A percentile compares a stretch with the other conserved stretches of the same genome.
Conservation (phyloP, 2,888 invertebrate species). For the Lagria hirta region DNA sequence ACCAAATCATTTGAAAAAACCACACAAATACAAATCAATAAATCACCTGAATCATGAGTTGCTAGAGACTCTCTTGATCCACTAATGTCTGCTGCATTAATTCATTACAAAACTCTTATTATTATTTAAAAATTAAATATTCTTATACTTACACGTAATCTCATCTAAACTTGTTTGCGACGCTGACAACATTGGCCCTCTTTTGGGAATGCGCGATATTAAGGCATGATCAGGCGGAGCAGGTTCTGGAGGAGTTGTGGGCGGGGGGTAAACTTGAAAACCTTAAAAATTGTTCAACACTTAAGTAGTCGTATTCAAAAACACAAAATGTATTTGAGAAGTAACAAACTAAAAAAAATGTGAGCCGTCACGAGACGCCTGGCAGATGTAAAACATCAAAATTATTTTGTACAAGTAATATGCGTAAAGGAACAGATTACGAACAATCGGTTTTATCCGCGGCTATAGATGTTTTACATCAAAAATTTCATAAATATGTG, state of each 20-base stretch:
- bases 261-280: conserved; percentile 81
- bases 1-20: conserved; percentile 9
- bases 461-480: too few relatives aligned
- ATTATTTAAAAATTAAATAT: conserved; percentile 7
- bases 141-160: conserved; percentile 63
- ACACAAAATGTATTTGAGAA: too few relatives aligned
- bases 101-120: conserved; percentile 17
- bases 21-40: conserved; percentile 22
- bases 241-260: conserved; percentile 82
- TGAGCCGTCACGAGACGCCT: too few relatives aligned
- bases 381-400: too few relatives aligned
- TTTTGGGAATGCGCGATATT: conserved; percentile 56
- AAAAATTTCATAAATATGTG: too few relatives aligned
- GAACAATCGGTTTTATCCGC: too few relatives aligned
- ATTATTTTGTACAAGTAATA: too few relatives aligned
- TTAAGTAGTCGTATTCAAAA: neutral
- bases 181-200: conserved; percentile 55
- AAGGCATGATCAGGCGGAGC: conserved; percentile 73
- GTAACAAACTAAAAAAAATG: too few relatives aligned
- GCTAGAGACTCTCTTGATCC: conserved; percentile 79
- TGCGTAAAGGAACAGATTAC: too few relatives aligned
- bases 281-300: too few relatives aligned
- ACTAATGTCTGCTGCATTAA: conserved; percentile 69
- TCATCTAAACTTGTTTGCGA: conserved; percentile 68
- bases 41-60: conserved; percentile 78